A percentile compares a stretch with the other conserved stretches of the same genome.
phyloP scores from a whole-genome alignment of 2,888 invertebrate species.

The Agonopterix arenella region DNA sequence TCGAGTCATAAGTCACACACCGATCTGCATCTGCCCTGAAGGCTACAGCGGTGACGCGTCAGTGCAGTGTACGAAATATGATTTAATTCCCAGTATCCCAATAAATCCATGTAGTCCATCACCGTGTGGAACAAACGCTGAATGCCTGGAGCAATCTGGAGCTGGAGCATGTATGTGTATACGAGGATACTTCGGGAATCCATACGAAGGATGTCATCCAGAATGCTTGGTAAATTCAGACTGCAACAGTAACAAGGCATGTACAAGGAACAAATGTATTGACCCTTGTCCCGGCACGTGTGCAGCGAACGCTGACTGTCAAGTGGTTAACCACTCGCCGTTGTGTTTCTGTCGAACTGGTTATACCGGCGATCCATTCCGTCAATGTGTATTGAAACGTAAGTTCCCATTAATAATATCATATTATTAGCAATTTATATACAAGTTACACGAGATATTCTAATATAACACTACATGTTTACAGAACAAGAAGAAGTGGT shows the following conservation, averaged over 20 bases:
- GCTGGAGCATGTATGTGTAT: constrained; percentile 83
- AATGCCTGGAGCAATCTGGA: constrained; percentile 75
- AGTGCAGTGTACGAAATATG: constrained; percentile 70
- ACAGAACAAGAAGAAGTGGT: constrained; percentile 37
- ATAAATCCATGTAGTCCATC: constrained; percentile 78
- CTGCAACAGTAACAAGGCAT: constrained; percentile 82
- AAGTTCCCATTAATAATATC: constrained; percentile 20
- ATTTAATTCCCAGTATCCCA: constrained; percentile 33
- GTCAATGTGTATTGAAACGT: constrained; percentile 68
- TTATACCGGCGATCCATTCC: constrained; percentile 85
- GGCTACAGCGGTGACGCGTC: constrained; percentile 87
- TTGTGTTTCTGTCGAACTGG: constrained; percentile 81
- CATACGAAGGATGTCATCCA: constrained; percentile 86
- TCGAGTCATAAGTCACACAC: constrained; percentile 84
- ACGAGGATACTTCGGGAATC: constrained; percentile 84
- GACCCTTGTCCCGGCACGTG: constrained; percentile 89
- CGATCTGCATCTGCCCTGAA: constrained; percentile 81
- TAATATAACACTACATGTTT: not conserved
- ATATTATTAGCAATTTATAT: not conserved
- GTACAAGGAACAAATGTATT: constrained; percentile 83
- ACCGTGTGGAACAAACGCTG: constrained; percentile 80
- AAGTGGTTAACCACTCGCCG: constrained; percentile 83
- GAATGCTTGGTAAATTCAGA: constrained; percentile 85
- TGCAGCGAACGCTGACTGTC: constrained; percentile 84
- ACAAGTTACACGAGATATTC: not conserved